phyloP scores from a whole-genome alignment of 1,140 invertebrate species.

The Amphibalanus amphitrite region DNA sequence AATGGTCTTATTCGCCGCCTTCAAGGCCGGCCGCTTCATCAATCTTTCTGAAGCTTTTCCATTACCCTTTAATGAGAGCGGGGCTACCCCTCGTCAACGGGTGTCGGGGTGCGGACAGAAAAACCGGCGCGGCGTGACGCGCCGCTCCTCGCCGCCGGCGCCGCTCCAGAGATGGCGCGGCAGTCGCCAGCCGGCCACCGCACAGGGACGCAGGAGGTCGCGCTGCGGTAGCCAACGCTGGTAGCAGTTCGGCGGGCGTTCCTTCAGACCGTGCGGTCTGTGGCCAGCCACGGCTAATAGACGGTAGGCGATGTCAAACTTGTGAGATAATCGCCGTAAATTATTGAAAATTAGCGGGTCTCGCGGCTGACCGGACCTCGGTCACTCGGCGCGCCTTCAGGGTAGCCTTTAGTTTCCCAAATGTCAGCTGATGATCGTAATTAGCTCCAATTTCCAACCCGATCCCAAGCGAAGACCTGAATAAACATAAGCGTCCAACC shows the following conservation, averaged over 20 bases:
- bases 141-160: neutral
- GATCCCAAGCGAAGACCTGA: neutral
- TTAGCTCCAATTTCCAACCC: neutral
- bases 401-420: neutral
- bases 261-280: neutral
- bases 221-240: neutral
- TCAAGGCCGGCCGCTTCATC: neutral
- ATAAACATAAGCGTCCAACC: neutral
- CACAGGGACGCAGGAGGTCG: too few relatives aligned
- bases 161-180: neutral
- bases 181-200: too few relatives aligned
- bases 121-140: neutral
- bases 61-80: conserved; percentile 1
- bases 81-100: neutral
- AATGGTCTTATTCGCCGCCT: neutral
- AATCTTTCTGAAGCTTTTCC: conserved; percentile 1
- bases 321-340: neutral
- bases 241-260: neutral
- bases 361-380: too few relatives aligned
- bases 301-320: neutral
- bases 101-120: neutral
- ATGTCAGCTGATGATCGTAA: neutral
- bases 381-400: neutral
- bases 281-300: neutral
- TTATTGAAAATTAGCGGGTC: neutral